Evolutionary conservation across 1,140 invertebrate species (phyloP).

Genomic region (Ceratoteleas bidentatus): DNA sequence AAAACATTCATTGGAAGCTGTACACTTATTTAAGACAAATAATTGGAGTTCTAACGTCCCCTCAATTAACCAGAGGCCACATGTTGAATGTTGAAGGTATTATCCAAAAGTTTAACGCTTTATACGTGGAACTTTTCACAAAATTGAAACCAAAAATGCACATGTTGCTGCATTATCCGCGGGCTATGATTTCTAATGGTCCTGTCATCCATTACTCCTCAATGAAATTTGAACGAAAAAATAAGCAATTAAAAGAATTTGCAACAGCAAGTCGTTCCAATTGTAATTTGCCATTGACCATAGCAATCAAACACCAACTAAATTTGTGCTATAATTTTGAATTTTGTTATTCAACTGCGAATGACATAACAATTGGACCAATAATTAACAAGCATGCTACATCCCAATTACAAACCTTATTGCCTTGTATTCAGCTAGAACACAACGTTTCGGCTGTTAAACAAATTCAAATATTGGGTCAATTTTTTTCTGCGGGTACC

Average conservation of each 20-base stretch:
- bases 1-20: slow-evolving; percentile 17
- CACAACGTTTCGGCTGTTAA: not conserved
- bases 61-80: slow-evolving; percentile 22
- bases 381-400: slow-evolving; percentile 8
- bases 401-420: not conserved
- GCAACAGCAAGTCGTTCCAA: slow-evolving; percentile 25
- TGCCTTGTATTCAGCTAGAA: not conserved
- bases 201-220: slow-evolving; percentile 55
- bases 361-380: slow-evolving; percentile 23
- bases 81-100: slow-evolving; percentile 17
- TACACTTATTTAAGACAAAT: slow-evolving; percentile 20
- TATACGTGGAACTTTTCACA: slow-evolving; percentile 33
- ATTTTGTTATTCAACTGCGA: slow-evolving; percentile 5
- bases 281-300: slow-evolving; percentile 35
- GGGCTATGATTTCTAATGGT: slow-evolving; percentile 33
- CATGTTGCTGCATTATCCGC: slow-evolving; percentile 41
- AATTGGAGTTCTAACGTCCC: slow-evolving; percentile 25
- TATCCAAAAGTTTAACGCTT: slow-evolving; percentile 31
- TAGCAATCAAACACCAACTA: slow-evolving; percentile 46
- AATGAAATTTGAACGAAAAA: slow-evolving; percentile 54
- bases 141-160: slow-evolving; percentile 62
- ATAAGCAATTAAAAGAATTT: no score
- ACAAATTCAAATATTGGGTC: not conserved
- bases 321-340: slow-evolving; percentile 23
- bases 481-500: slow-evolving; percentile 12